Base-by-base conservation (phyloP, 2,888 invertebrate species). In the Sicus ferrugineus region DNA sequence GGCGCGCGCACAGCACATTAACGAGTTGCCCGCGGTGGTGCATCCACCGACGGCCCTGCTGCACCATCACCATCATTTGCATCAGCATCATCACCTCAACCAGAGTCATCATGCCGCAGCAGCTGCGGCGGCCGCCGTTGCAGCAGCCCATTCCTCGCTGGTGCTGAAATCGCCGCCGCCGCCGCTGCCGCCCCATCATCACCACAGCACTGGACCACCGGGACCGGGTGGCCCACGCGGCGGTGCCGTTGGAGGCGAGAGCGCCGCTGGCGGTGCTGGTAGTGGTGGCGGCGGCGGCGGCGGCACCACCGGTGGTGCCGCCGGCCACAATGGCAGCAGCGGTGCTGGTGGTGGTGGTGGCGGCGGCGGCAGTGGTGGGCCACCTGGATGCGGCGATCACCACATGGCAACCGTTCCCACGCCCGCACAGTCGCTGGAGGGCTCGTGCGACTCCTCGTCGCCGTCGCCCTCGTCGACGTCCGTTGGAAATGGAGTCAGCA, bases 401-500 rank as follows among this genome's bases (percentile, higher is more conserved):
- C 87, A 81, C 82, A 77, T 83, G 84, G 77, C 79, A 68, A 78
- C 79, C 70, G 77, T 84, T 76, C 77, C 80, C 76, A 78, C 88
- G 84, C 70, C 87, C 81, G 82, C 81, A 76, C 81, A 84, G 64
- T 85, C 84, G 26, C 74, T 83, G 30, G 87, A 86, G 73, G 86
- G 85, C 71, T 87, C 85, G 77, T 88, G 88, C 79, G 89, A 89
- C 78, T 89, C 90, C 54, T 89, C 89, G 61, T 89, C 90, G 56
- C 90, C 89, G 38, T 88, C 89, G 68, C 88, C 88, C 68, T 87
- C 87, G 62, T 85, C 90, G 81, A 85, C 89, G 80, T 84, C 81
- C 59, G 82, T 80, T 28, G 79, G 77, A 68, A 89, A 87, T 73
- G 85, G 77, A 65, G 75, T 76, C 67, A 79, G 81, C 76, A 77